Evolutionary conservation across 2,888 invertebrate genomes (phyloP), one percentile per base, ranked within the genome.

Genomic region (Scaptomyza cyrtandrae): DNA sequence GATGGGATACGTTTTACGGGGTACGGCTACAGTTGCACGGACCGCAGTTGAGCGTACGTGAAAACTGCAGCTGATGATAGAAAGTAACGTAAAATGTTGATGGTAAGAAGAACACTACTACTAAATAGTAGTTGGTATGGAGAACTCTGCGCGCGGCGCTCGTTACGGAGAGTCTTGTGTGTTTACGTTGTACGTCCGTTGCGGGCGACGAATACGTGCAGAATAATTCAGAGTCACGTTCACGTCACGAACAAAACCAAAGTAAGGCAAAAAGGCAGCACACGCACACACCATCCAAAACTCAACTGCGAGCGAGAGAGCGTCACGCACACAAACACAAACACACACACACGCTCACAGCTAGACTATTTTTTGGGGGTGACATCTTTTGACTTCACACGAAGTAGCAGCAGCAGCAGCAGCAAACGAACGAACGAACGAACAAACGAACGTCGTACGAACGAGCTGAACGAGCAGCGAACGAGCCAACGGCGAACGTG

Each of bases 201-300:
- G 87, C 90, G 90, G 90, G 81, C 90, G 89, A 90, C 90, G 90
- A 90, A 88, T 90, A 91, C 92, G 91, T 91, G 91, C 91, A 91
- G 91, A 92, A 91, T 92, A 91, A 91, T 91, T 91, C 92, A 89
- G 88, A 86, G 83, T 85, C 88, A 89, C 90, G 90, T 90, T 90
- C 90, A 91, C 91, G 92, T 92, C 91, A 91, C 91, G 92, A 92
- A 91, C 90, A 91, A 91, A 92, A 92, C 92, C 91, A 91, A 91
- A 91, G 86, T 86, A 81, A 89, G 86, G 79, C 80, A 85, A 77
- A 83, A 83, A 77, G 73, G 65, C 80, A 76, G 82, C 83, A 75
- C 77, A 76, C 83, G 78, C 74, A 71, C 74, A 69, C 27, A 39
- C n/a, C n/a, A n/a, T n/a, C n/a, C n/a, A n/a, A n/a, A n/a, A n/a